These are phyloP conservation scores for Oscheius sp. DNA, from an alignment of 1,140 invertebrate genomes.

Conservation along the genomic window DNA sequence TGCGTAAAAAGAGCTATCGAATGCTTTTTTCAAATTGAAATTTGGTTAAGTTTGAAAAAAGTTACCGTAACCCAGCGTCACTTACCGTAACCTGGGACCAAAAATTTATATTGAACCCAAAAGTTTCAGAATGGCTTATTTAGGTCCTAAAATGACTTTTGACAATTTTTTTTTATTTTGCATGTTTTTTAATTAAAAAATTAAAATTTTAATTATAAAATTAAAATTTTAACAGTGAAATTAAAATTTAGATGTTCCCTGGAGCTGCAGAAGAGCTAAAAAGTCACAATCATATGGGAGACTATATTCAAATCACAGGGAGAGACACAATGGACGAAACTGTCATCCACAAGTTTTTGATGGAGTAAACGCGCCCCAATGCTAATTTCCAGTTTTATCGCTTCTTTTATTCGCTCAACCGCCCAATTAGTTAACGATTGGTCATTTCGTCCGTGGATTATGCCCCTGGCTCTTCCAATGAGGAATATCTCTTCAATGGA, in stretches of 20 bases:
- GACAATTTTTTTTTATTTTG: no score
- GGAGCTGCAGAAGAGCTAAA: conserved; percentile 18
- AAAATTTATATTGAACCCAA: no score
- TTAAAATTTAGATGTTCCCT: conserved; percentile 27
- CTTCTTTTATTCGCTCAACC: conserved; percentile 13
- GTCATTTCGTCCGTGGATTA: conserved; percentile 29
- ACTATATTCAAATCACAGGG: conserved; percentile 24
- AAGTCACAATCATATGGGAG: conserved; percentile 32
- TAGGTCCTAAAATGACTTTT: no score
- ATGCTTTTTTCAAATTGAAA: no score
- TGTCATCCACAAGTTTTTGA: conserved; percentile 5
- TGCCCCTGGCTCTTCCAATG: conserved; percentile 13
- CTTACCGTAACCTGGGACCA: no score
- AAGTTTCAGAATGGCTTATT: no score
- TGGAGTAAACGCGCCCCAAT: background rate
- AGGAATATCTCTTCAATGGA: conserved; percentile 13
- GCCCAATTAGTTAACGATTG: conserved; percentile 15
- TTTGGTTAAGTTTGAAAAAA: no score
- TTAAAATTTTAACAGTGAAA: background rate
- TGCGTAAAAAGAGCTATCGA: no score
- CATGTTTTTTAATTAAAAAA: no score
- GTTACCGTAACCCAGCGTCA: no score
- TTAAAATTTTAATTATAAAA: no score
- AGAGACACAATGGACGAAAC: conserved; percentile 9
- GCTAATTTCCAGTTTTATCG: conserved; percentile 8